Percentiles rank a stretch among this genome's conserved stretches.
These are phyloP conservation scores for Cerceris rybyensis DNA, from an alignment of 2,888 invertebrate genomes.

Conservation along the genomic window DNA sequence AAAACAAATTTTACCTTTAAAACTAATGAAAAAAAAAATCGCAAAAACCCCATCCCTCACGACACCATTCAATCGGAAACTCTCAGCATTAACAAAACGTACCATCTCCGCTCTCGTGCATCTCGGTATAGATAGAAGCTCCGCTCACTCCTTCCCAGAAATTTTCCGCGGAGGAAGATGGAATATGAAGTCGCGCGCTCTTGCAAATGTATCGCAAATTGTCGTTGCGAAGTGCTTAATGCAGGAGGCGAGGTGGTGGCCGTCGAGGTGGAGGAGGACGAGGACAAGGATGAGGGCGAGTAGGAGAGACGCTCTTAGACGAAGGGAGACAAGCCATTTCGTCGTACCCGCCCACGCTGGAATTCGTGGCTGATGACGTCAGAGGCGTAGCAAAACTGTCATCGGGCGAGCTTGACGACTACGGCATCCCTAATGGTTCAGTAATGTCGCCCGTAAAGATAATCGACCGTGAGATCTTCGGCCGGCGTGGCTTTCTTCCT, in stretches of 20 bases:
- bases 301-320: slow-evolving; percentile 69
- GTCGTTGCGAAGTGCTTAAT: slow-evolving; percentile 81
- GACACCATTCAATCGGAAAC: slow-evolving; percentile 42
- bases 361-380: slow-evolving; percentile 62
- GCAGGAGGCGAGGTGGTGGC: slow-evolving; percentile 70
- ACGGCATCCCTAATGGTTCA: slow-evolving; percentile 74
- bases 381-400: slow-evolving; percentile 65
- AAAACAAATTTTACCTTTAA: too few species aligned
- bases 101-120: slow-evolving; percentile 1
- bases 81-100: not conserved
- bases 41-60: not conserved
- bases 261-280: slow-evolving; percentile 52
- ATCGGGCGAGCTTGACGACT: slow-evolving; percentile 51
- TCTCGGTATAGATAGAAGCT: not conserved
- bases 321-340: slow-evolving; percentile 77
- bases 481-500: slow-evolving; percentile 49
- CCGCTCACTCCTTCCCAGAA: slow-evolving; percentile 53
- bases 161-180: slow-evolving; percentile 61
- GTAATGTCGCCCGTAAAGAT: slow-evolving; percentile 75
- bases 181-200: slow-evolving; percentile 60
- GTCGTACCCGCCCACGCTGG: slow-evolving; percentile 69
- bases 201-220: slow-evolving; percentile 81
- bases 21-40: too few species aligned
- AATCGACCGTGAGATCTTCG: slow-evolving; percentile 76
- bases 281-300: slow-evolving; percentile 63